phyloP scores from a whole-genome alignment of 2,113 vertebrate genomes.

The Pipra filicauda region DNA sequence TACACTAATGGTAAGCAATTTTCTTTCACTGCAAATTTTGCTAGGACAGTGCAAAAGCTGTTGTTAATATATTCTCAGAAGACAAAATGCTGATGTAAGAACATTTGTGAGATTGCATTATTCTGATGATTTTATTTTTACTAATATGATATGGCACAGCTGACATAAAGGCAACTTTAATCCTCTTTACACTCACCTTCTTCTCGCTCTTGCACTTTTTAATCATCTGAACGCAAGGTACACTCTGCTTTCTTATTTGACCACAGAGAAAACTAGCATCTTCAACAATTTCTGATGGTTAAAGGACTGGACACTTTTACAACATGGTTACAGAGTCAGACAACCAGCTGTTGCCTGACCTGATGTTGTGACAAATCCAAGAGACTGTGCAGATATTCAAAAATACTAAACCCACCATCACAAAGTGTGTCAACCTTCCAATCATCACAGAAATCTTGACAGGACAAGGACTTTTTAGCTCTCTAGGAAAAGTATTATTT shows the following conservation, averaged over 20 bases:
- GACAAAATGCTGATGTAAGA: constrained; percentile 18
- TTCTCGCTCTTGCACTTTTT: neutral
- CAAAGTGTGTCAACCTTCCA: neutral
- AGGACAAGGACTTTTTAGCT: neutral
- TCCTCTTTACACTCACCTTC: neutral
- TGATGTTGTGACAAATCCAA: neutral
- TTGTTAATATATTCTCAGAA: neutral
- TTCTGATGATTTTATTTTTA: neutral
- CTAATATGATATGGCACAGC: neutral
- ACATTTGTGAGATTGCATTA: neutral
- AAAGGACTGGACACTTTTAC: neutral
- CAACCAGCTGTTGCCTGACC: neutral
- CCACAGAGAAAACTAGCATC: neutral
- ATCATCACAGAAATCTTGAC: neutral
- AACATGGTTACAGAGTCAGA: neutral
- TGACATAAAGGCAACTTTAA: neutral
- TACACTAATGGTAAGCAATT: neutral
- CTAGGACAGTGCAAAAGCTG: neutral
- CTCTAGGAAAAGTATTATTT: neutral
- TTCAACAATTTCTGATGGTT: neutral
- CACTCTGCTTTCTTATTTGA: neutral
- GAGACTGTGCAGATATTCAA: neutral
- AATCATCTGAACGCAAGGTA: neutral
- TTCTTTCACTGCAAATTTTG: neutral
- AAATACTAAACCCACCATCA: neutral